Evolutionary conservation across 2,888 invertebrate genomes (phyloP).

Genomic region (Tetropium fuscum): DNA sequence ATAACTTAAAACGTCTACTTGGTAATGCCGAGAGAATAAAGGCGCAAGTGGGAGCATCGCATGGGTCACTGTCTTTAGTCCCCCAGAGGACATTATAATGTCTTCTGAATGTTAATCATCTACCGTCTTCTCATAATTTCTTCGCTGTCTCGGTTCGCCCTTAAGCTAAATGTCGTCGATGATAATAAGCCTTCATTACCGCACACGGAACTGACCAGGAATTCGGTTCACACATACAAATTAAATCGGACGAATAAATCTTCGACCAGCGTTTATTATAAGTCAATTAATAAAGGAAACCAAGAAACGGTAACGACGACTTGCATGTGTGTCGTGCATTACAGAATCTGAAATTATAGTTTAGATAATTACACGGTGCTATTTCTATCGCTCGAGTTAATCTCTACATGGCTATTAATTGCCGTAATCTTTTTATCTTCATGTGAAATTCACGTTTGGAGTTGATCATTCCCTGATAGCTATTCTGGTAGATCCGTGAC

Average conservation of each 20-base stretch:
- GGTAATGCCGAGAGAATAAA: slow-evolving; percentile 1
- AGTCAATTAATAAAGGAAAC: no score
- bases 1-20: slow-evolving; percentile 11
- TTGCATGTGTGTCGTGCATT: no score
- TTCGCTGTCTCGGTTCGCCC: slow-evolving; percentile 24
- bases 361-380: no score
- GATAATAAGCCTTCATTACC: slow-evolving; percentile 14
- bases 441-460: no score
- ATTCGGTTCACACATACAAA: background rate
- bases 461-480: no score
- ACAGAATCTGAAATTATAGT: no score
- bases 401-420: no score
- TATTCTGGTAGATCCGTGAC: no score
- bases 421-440: no score
- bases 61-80: slow-evolving; percentile 34
- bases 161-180: slow-evolving; percentile 20
- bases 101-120: slow-evolving; percentile 47
- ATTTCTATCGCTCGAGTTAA: no score
- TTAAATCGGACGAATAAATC: background rate
- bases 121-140: slow-evolving; percentile 32
- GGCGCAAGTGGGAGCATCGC: slow-evolving; percentile 11
- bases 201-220: background rate
- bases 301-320: no score
- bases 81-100: slow-evolving; percentile 42
- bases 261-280: no score